Evolutionary conservation across 1,140 invertebrate species (phyloP), one percentile per base, ranked within the genome.

Genomic region (Wasmannia auropunctata): DNA sequence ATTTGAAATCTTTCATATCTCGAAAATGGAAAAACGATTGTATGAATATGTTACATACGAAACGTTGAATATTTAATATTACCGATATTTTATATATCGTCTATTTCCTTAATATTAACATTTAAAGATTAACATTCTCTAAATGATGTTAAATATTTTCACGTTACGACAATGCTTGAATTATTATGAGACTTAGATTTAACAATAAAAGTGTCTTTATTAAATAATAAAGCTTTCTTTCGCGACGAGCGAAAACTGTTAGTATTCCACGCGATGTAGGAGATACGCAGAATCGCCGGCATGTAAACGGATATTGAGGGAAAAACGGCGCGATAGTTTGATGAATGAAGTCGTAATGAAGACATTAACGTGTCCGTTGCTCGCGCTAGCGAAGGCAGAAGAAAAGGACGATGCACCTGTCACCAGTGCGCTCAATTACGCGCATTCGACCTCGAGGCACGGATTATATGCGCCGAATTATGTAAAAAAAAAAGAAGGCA

Each of bases 321-420:
- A 83, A 83, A 83, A 83, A 74, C 79, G 14, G 25, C 54, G 4
- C 65, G 37, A 37, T 72, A 28, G 63, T 56, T 81, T 81, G 49
- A 81, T 60, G 65, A 72, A 81, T 81, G 49, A 81, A 70, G 51
- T 31, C 51, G 25, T 70, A 77, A 89, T 88, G 84, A 89, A 89
- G 88, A 89, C 88, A 89, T 89, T 89, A 89, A 86, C 88, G 84
- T 65, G 62, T 88, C 65, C 69, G 56, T 79, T 89, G 56, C 51
- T 86, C 76, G 87, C 76, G 87, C 86, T 72, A 60, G 28, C 22
- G 49, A 16, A 14, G 7, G 31, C 22, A 49, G 49, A 31, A 49
- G 49, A 51, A 43, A 79, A 46, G 75, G 40, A 28, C 62, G 58
- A 87, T n/a, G 56, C 56, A 87, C 77, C 88, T 88, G 87, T 86